phyloP scores from a whole-genome alignment of 2,113 vertebrate genomes.

The Pomatorhinus ruficollis region DNA sequence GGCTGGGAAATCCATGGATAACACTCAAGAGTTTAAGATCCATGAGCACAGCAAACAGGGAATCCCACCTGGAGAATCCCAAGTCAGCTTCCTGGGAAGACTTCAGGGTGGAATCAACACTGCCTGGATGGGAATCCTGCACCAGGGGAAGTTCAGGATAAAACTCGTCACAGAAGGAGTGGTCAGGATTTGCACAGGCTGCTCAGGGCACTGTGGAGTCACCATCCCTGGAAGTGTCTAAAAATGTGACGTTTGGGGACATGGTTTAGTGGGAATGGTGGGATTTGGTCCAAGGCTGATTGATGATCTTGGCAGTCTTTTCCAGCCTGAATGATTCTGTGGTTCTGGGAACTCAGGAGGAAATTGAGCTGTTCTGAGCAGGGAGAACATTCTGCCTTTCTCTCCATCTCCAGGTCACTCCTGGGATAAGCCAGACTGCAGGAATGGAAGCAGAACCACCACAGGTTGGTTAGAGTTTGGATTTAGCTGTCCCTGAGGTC shows the following conservation, averaged over 20 bases:
- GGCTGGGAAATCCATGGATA: neutral
- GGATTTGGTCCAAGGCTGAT: neutral
- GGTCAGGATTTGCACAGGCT: neutral
- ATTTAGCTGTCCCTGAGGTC: neutral
- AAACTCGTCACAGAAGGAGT: neutral
- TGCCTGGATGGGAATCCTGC: neutral
- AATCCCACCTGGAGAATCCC: neutral
- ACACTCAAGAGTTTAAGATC: neutral
- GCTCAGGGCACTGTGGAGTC: neutral
- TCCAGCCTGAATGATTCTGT: neutral
- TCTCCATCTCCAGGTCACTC: neutral
- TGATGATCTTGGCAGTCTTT: neutral
- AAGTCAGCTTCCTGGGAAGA: neutral
- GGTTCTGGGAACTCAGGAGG: neutral
- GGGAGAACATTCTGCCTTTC: neutral
- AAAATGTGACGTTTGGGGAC: neutral
- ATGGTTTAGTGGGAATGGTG: neutral
- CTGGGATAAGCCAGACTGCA: neutral
- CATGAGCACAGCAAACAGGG: neutral
- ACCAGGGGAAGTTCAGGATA: neutral
- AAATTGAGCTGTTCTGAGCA: neutral
- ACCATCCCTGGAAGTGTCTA: neutral
- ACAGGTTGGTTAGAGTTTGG: neutral
- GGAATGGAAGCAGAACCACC: neutral
- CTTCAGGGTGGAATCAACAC: neutral